A percentile compares a stretch with the other conserved stretches of the same genome.
Conservation (phyloP, 2,888 invertebrate genomes). For the Platynereis dumerilii region DNA sequence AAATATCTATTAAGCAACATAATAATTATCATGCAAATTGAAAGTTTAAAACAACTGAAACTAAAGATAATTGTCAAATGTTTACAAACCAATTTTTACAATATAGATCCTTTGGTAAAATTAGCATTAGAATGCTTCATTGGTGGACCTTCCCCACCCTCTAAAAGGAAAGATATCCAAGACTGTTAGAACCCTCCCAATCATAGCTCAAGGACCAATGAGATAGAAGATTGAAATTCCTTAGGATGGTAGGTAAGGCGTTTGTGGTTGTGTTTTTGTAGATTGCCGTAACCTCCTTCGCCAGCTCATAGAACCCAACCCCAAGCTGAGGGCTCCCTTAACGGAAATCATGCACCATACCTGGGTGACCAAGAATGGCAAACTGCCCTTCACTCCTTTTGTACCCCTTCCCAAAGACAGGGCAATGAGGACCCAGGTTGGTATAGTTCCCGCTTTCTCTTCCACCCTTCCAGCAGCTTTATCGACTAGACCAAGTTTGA, state of each 20-base stretch:
- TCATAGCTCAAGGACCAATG: too few relatives aligned
- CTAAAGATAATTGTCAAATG: too few relatives aligned
- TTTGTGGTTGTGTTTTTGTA: constrained; percentile 34
- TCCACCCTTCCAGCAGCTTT: not conserved
- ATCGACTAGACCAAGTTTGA: not conserved
- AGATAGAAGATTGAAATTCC: too few relatives aligned
- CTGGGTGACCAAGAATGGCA: constrained; percentile 57
- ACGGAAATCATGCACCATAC: constrained; percentile 57
- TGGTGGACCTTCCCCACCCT: too few relatives aligned
- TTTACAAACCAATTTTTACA: too few relatives aligned
- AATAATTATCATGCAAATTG: too few relatives aligned
- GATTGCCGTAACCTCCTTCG: constrained; percentile 59
- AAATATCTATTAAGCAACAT: too few relatives aligned
- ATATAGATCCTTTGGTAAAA: too few relatives aligned
- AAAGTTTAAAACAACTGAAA: too few relatives aligned
- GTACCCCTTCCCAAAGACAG: constrained; percentile 55
- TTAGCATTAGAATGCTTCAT: too few relatives aligned
- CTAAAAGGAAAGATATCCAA: too few relatives aligned
- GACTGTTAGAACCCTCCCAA: too few relatives aligned
- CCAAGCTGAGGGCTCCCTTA: constrained; percentile 57
- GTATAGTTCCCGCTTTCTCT: constrained; percentile 6
- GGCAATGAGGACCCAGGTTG: constrained; percentile 53
- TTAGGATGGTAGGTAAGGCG: not conserved
- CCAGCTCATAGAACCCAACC: constrained; percentile 59
- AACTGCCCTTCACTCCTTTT: constrained; percentile 57